Evolutionary conservation across 2,797 vertebrate genomes (phyloP), one percentile per base, ranked within the genome.

Genomic region (Brachyrhaphis roseni): DNA sequence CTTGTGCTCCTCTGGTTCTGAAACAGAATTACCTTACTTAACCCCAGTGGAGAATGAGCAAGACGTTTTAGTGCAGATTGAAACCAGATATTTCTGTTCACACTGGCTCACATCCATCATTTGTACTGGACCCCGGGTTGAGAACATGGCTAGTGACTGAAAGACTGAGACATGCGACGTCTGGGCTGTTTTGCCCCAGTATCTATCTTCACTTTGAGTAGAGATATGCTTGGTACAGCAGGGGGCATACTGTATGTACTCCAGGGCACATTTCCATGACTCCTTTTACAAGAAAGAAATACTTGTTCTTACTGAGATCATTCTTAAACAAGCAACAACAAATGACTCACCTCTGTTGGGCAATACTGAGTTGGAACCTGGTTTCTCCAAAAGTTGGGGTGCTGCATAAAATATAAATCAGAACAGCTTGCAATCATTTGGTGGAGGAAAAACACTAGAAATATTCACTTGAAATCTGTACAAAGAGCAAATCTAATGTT

Each of bases 61-160:
- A 88, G 81, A 89, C 28, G 10, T 85, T 87, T 89, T 72, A 85
- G 79, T 78, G 78, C 86, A 91, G 88, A 93, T 87, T 91, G 89
- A 92, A 93, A 93, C 84, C 94, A 94, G 94, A 94, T 92, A 89
- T 83, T 89, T 86, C 82, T 91, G 84, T 86, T 91, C 89, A 84
- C 79, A 46, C 89, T 94, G 92, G 91, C 90, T 82, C 82, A 7
- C 80, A 77, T 90, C 86, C 90, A 90, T 88, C 80, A 78, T 78
- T 90, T 89, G 86, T 84, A 78, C 87, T 89, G 82, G 79, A 92
- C 82, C 74, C 2, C 68, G 72, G 74, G 76, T 90, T 79, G 78
- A 90, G 85, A 92, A 91, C 88, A 93, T 86, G 88, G 86, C 86
- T 83, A 39, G 87, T 92, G 84, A 85, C 85, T 91, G 83, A 87